Conservation (phyloP, 2,888 invertebrate species). For the Drosophila diplacantha region DNA sequence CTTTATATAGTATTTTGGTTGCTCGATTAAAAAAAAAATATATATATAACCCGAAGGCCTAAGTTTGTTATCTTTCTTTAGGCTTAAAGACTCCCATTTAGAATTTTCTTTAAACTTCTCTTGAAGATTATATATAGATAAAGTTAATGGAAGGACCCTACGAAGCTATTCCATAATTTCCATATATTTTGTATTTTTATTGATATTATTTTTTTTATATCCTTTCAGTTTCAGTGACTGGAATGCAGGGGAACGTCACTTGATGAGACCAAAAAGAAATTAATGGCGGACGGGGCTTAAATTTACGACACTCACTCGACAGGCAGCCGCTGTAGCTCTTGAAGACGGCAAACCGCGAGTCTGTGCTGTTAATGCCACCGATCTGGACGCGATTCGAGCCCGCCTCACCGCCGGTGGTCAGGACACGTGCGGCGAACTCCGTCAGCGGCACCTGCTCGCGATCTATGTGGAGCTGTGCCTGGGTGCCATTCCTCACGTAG, state of each 20-base stretch:
- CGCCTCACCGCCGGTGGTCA: slow-evolving; percentile 82
- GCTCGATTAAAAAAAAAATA: neutral
- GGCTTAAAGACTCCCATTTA: neutral
- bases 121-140: neutral
- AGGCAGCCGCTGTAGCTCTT: slow-evolving; percentile 93
- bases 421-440: slow-evolving; percentile 84
- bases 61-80: neutral
- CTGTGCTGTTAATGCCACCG: slow-evolving; percentile 90
- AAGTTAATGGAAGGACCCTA: accelerated
- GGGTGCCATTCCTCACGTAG: slow-evolving; percentile 84
- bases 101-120: neutral
- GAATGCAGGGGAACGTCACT: slow-evolving; percentile 22
- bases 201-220: neutral
- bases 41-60: no score
- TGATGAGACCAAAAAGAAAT: slow-evolving; percentile 63
- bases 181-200: neutral
- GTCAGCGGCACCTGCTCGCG: slow-evolving; percentile 85
- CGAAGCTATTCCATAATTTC: neutral
- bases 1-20: no score
- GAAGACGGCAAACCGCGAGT: slow-evolving; percentile 88
- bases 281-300: slow-evolving; percentile 49
- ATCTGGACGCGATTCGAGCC: slow-evolving; percentile 91
- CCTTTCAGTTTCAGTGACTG: neutral
- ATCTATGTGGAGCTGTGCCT: slow-evolving; percentile 86
- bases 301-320: slow-evolving; percentile 84